Conservation (phyloP, 2,113 vertebrate genomes). For the Prionailurus viverrinus region DNA sequence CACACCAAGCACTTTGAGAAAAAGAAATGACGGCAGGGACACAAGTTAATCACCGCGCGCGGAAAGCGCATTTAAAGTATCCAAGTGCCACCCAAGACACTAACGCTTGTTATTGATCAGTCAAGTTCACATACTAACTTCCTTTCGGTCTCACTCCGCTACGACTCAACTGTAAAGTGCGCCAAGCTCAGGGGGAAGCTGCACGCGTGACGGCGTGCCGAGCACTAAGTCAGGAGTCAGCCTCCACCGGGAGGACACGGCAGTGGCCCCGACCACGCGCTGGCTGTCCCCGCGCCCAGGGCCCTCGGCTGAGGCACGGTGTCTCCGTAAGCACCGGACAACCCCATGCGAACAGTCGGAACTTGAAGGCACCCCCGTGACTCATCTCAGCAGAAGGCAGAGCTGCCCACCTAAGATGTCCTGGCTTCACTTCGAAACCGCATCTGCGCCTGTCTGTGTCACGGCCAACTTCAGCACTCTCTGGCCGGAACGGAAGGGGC, state of each 20-base stretch:
- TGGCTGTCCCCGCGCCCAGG: neutral
- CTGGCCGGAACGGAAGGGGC: neutral
- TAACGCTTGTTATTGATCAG: neutral
- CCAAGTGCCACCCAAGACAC: neutral
- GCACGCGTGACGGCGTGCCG: accelerated
- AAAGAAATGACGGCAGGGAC: neutral
- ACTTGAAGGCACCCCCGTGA: neutral
- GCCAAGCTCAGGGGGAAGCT: neutral
- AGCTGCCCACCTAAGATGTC: neutral
- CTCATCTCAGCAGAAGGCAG: neutral
- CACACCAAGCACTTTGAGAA: neutral
- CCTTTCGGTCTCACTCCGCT: neutral
- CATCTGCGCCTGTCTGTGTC: neutral
- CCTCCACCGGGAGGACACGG: neutral
- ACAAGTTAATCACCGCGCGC: neutral
- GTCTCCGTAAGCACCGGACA: neutral
- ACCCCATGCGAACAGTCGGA: neutral
- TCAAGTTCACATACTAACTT: neutral
- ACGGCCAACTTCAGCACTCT: neutral
- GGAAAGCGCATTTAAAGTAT: neutral
- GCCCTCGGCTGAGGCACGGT: neutral
- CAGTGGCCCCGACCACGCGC: neutral
- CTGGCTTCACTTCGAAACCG: neutral
- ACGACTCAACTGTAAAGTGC: neutral
- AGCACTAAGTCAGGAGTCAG: neutral